phyloP scores from a whole-genome alignment of 2,113 vertebrate species.

The Donacobius atricapilla region DNA sequence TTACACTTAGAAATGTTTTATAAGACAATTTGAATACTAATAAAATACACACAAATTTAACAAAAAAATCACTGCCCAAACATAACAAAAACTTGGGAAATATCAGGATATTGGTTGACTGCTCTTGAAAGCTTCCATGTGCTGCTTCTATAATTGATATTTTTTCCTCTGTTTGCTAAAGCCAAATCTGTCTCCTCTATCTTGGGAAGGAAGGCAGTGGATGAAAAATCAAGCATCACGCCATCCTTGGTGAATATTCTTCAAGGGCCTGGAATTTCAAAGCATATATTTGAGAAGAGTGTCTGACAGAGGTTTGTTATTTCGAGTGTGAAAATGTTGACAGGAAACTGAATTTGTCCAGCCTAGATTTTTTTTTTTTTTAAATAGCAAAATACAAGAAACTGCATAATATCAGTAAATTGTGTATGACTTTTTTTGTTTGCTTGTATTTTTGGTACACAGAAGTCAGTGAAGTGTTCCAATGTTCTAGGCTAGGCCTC shows the following conservation, averaged over 20 bases:
- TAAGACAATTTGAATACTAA: neutral
- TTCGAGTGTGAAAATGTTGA: neutral
- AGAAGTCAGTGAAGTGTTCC: neutral
- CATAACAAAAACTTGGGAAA: neutral
- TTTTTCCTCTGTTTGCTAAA: neutral
- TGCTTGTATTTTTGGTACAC: neutral
- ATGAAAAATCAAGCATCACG: neutral
- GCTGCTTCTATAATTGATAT: neutral
- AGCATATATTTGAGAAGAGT: neutral
- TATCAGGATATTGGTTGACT: neutral
- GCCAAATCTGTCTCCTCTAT: neutral
- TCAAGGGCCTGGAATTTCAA: neutral
- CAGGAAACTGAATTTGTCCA: neutral
- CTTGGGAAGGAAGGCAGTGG: neutral
- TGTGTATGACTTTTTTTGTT: rapidly evolving
- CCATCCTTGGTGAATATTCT: neutral
- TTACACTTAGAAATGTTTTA: neutral
- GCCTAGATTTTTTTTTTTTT: neutral
- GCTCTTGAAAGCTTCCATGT: neutral
- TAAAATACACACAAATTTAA: neutral
- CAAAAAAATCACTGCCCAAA: neutral
- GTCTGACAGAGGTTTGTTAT: neutral
- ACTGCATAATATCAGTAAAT: neutral
- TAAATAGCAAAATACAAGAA: neutral
- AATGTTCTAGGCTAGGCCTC: neutral